Evolutionary conservation across 2,888 invertebrate genomes (phyloP), one percentile per base, ranked within the genome.

Genomic region (Stegophylla sp.): DNA sequence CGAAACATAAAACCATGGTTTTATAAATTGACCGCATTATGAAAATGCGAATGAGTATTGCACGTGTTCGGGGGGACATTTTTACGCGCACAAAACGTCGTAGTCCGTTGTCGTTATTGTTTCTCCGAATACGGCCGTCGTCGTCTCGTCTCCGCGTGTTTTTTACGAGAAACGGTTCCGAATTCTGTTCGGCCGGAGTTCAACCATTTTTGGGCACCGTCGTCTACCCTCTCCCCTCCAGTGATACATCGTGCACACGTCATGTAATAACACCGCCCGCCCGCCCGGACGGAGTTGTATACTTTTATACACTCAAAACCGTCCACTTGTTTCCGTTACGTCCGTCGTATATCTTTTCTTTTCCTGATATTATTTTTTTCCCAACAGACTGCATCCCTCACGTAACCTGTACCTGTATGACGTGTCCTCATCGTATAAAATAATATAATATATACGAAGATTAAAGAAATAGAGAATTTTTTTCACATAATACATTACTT

Each of bases 301-400:
- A n/a, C 53, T n/a, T 53, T 53, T 51, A 34, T 41, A 56, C 10
- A 41, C 23, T 15, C 23, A 56, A 53, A 56, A 20, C 53, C 53
- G 53, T 53, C 71, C 53, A 9, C 41, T 72, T n/a, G 53, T n/a
- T 72, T 72, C 23, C 53, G 69, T 69, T 69, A 51, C 26, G 43
- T 48, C 3, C 48, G 17, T 17, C 17, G 15, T 48, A 53, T 10
- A 17, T 20, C 53, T 53, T 53, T 4, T 53, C 20, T 1, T 17
- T 20, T 53, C 20, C n/a, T 53, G n/a, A 20, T 53, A 17, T 9
- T 51, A n/a, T 5, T 53, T 2, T 51, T 17, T 51, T 51, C 17
- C 1, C 15, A 51, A n/a, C 51, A 5, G 3, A 51, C 51, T 17
- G 17, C n/a, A 15, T 17, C 15, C 51, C 51, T 51, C 12, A 12